These are phyloP conservation scores for Pristionchus japonicus DNA, from an alignment of 2,888 invertebrate genomes.

Conservation along the genomic window DNA sequence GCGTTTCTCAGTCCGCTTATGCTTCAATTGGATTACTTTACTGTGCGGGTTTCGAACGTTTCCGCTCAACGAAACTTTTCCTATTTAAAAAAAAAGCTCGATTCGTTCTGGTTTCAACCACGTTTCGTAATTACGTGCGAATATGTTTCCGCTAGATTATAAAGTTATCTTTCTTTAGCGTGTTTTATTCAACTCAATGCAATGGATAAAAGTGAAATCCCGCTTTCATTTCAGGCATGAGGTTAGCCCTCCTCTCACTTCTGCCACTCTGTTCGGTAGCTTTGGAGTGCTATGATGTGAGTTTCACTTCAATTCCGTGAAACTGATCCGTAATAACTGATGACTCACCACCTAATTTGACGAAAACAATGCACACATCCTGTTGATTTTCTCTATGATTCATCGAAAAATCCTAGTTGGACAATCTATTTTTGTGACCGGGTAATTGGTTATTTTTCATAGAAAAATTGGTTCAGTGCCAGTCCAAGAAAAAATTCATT, in stretches of 20 bases:
- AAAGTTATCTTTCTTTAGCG: not conserved
- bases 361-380: slow-evolving; percentile 2
- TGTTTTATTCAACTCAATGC: not conserved
- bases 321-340: no score
- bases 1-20: not conserved
- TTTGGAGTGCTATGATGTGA: slow-evolving; percentile 33
- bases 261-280: not conserved
- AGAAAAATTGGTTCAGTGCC: no score
- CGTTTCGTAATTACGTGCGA: no score
- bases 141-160: not conserved
- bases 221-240: slow-evolving; percentile 8
- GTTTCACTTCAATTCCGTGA: not conserved
- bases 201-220: not conserved
- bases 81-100: not conserved
- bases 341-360: not conserved
- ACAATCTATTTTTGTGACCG: not conserved
- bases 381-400: not conserved
- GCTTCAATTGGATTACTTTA: not conserved
- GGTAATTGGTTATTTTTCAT: not conserved
- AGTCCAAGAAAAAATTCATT: no score
- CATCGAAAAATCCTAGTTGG: not conserved
- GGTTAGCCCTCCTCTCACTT: slow-evolving; percentile 13
- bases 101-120: no score
- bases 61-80: not conserved
- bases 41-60: not conserved